Evolutionary conservation across 2,888 invertebrate genomes (phyloP).

Genomic region (Norana najaformis): DNA sequence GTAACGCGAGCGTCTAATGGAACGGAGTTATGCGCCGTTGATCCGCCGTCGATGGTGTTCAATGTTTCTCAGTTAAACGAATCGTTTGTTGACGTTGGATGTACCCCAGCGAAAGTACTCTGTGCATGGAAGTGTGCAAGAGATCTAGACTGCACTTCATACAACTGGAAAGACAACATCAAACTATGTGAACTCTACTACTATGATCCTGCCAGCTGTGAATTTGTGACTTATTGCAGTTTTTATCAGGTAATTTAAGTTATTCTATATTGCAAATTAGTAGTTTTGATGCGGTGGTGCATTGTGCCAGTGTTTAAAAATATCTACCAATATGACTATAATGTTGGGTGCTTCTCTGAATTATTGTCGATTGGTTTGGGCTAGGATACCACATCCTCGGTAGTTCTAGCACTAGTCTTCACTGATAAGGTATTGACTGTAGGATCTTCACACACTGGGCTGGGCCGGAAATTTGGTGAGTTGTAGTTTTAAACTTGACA

Average conservation of each 20-base stretch:
- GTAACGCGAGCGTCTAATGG: neutral
- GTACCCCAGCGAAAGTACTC: neutral
- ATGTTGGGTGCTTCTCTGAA: too few relatives aligned
- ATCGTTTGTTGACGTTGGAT: neutral
- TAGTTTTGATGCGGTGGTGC: too few relatives aligned
- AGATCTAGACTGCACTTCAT: neutral
- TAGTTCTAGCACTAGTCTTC: too few relatives aligned
- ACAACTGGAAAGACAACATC: conserved; percentile 3
- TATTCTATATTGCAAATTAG: neutral
- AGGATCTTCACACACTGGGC: too few relatives aligned
- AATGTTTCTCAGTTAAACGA: neutral
- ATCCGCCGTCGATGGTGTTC: neutral
- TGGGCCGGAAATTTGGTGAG: too few relatives aligned
- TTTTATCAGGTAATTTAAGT: neutral
- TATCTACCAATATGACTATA: too few relatives aligned
- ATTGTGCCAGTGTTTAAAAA: too few relatives aligned
- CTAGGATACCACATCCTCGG: too few relatives aligned
- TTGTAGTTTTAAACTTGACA: too few relatives aligned
- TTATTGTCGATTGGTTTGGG: too few relatives aligned
- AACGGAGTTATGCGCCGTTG: neutral
- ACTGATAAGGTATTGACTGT: too few relatives aligned
- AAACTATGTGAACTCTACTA: neutral
- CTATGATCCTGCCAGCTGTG: neutral
- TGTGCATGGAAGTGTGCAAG: neutral
- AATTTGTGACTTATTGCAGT: neutral